Evolutionary conservation across 2,888 invertebrate species (phyloP).

Genomic region (Arrhopalites spinosus): DNA sequence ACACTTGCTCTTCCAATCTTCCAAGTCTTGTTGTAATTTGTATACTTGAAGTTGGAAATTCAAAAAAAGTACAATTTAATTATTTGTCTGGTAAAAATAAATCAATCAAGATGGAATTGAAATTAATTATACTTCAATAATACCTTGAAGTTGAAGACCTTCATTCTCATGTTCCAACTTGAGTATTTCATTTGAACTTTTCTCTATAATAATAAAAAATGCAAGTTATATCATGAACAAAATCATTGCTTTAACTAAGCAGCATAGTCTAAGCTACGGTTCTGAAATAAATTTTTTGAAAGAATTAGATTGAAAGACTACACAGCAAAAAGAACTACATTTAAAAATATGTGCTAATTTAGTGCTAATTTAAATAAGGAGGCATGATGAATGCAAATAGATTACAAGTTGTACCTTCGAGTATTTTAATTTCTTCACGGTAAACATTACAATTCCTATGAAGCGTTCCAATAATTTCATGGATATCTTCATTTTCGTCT

Average conservation of each 20-base stretch:
- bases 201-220: not conserved
- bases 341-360: not conserved
- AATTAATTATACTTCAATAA: slow-evolving; percentile 3
- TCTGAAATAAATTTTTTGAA: not conserved
- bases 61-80: too few relatives aligned
- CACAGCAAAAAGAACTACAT: not conserved
- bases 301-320: not conserved
- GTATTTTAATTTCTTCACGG: slow-evolving; percentile 13
- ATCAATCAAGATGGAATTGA: too few relatives aligned
- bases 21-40: slow-evolving; percentile 39
- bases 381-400: not conserved
- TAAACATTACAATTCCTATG: slow-evolving; percentile 4
- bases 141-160: not conserved
- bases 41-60: slow-evolving; percentile 9
- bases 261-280: too few relatives aligned
- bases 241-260: too few relatives aligned
- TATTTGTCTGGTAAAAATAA: too few relatives aligned
- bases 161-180: slow-evolving; percentile 27
- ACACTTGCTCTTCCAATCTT: slow-evolving; percentile 38
- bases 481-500: not conserved
- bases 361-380: not conserved
- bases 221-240: not conserved
- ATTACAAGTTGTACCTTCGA: slow-evolving; percentile 14
- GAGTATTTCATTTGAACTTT: slow-evolving; percentile 13
- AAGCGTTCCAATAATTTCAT: not conserved